Evolutionary conservation across 1,140 invertebrate species (phyloP).

Genomic region (Pentalonia nigronervosa): DNA sequence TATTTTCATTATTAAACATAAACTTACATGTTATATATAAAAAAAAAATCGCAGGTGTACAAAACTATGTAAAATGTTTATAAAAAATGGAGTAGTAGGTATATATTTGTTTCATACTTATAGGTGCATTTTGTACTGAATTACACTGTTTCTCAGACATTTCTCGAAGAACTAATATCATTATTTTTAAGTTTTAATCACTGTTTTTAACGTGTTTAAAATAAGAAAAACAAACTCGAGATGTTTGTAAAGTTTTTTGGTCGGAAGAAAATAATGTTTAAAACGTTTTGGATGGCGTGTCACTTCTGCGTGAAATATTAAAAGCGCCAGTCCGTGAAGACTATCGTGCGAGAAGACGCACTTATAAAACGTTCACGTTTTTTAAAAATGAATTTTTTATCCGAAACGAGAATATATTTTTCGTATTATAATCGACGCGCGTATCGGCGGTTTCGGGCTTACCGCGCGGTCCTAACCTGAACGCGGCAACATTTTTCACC

Average conservation of each 20-base stretch:
- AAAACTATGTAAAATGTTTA: neutral
- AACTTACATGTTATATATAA: neutral
- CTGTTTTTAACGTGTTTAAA: neutral
- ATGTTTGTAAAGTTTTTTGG: constrained; percentile 4
- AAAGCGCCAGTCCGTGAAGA: neutral
- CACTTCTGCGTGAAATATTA: constrained; percentile 4
- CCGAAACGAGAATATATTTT: neutral
- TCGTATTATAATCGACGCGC: neutral
- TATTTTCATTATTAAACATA: neutral
- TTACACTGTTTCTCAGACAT: neutral
- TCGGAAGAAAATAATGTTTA: neutral
- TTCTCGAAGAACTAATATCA: neutral
- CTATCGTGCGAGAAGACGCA: neutral
- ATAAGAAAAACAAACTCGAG: neutral
- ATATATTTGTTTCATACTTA: neutral
- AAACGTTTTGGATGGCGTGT: neutral
- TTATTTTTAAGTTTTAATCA: constrained; percentile 32
- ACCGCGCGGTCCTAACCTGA: neutral
- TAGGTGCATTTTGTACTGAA: neutral
- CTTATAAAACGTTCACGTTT: neutral
- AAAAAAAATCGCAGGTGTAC: neutral
- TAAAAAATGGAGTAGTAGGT: neutral
- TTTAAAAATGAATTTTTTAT: neutral
- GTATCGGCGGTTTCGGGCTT: neutral
- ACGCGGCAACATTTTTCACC: neutral